Conservation (phyloP, 2,797 vertebrate species). For the Parambassis ranga region DNA sequence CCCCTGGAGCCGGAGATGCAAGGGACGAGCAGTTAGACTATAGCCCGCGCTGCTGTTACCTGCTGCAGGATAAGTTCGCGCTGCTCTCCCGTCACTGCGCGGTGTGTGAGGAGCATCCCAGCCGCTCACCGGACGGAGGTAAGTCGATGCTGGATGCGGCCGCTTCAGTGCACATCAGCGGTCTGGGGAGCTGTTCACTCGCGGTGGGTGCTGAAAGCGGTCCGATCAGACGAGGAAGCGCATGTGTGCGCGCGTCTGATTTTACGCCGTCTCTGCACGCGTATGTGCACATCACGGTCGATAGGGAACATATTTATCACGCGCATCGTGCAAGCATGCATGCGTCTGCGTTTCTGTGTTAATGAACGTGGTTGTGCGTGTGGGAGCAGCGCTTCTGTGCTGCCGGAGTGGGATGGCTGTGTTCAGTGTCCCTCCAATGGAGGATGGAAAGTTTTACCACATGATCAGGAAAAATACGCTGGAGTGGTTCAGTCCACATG, state of each 20-base stretch:
- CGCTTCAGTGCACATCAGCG: neutral
- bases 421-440: constrained; percentile 43
- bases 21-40: constrained; percentile 71
- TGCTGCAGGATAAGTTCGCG: constrained; percentile 68
- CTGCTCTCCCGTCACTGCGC: constrained; percentile 18
- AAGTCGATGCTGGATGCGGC: constrained; percentile 40
- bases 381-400: neutral
- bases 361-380: constrained; percentile 10
- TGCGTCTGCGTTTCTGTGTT: neutral
- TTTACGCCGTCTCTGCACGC: neutral
- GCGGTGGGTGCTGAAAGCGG: constrained; percentile 70
- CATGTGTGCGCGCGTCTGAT: constrained; percentile 13
- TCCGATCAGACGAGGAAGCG: constrained; percentile 63
- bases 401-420: constrained; percentile 41
- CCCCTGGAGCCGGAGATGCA: constrained; percentile 72
- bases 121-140: constrained; percentile 68
- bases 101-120: constrained; percentile 43
- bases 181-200: constrained; percentile 69
- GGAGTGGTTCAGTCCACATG: constrained; percentile 27
- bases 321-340: no score
- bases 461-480: constrained; percentile 49
- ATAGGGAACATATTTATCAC: neutral
- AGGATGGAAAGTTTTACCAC: constrained; percentile 72
- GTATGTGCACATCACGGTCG: neutral
- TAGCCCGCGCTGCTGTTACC: constrained; percentile 36